Evolutionary conservation across 2,113 vertebrate genomes (phyloP), one percentile per base, ranked within the genome.

Genomic region (Podarcis raffonei): DNA sequence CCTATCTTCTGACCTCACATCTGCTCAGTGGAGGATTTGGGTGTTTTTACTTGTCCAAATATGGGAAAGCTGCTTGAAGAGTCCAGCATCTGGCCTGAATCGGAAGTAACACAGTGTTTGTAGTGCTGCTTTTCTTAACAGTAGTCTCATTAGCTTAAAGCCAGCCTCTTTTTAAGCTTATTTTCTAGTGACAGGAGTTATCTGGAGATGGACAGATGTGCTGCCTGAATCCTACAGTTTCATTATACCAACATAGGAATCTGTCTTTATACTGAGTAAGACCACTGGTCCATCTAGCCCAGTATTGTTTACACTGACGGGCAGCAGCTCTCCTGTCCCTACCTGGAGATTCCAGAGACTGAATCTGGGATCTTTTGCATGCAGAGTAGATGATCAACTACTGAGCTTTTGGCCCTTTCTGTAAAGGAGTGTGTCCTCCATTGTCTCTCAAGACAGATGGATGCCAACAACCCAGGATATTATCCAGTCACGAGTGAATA

Each of bases 41-140:
- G 62, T 71, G 84, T 11, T 74, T 92, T 69, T 84, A 87, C 87
- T 83, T 95, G 12, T 1, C 95, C 95, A 42, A 96, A 95, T 95
- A 97, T 94, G 96, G 96, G 92, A 92, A 86, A 74, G 90, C 93
- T 86, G 84, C 87, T 79, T 0, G 2, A 77, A 83, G 76, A 35
- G 32, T 71, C 87, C 65, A 72, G 9, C 5, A 66, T 20, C 89
- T 92, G 91, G 87, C 92, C 92, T 53, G 91, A 81, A 84, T 92
- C 90, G 80, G 87, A 77, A 91, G 90, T 88, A 68, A n/a, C 0
- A 2, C 82, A 92, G 22, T 89, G 86, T 95, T 90, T 89, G 35
- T 48, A 76, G 16, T 2, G 3, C 85, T 57, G 87, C 89, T 88
- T 87, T 77, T 30, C 80, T 27, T 20, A 78, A n/a, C 6, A 1